Evolutionary conservation across 2,888 invertebrate genomes (phyloP), one percentile per base, ranked within the genome.

Genomic region (Oscheius sp.): DNA sequence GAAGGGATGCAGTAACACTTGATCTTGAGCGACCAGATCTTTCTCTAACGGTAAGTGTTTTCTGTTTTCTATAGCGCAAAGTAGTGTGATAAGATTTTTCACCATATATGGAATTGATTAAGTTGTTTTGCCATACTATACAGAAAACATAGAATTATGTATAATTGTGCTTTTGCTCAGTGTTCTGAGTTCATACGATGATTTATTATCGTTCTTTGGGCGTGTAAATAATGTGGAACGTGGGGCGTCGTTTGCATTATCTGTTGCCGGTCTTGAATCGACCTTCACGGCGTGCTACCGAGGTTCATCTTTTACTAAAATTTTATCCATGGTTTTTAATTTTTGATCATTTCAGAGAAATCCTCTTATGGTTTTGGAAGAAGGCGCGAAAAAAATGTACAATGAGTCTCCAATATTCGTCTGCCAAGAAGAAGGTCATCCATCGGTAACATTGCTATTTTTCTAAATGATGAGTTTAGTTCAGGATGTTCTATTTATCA

Each of bases 321-420:
- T 14, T 51, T 1, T 22, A 2, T 51, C 33, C 5, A 14, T 20
- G 6, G 12, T 33, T 20, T 33, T 12, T 32, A 1, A 6, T 33
- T 9, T 20, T 17, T 5, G 17, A 14, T 44, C 12, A 32, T 62
- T 68, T 45, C 62, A 69, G 70, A 76, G 74, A 59, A 74, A 71
- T 6, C 71, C 74, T 14, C 59, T 73, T 12, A 57, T 44, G 54
- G n/a, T 74, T 38, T 59, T 77, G 2, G 74, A 77, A 41, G 77
- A 77, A 45, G 71, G 67, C 2, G 50, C 66, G 0, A 71, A 68
- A 44, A 65, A 50, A 17, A n/a, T 28, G 20, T 44, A 44, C 28
- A 30, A 30, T 8, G 68, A 67, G 32, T 57, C 70, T 14, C n/a
- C 47, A 9, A 12, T n/a, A 20, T 32, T 32, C 36, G 12, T 0